Percentiles rank a stretch among this genome's conserved stretches.
Conservation (phyloP, 2,797 vertebrate species). For the Lycodopsis pacificus region DNA sequence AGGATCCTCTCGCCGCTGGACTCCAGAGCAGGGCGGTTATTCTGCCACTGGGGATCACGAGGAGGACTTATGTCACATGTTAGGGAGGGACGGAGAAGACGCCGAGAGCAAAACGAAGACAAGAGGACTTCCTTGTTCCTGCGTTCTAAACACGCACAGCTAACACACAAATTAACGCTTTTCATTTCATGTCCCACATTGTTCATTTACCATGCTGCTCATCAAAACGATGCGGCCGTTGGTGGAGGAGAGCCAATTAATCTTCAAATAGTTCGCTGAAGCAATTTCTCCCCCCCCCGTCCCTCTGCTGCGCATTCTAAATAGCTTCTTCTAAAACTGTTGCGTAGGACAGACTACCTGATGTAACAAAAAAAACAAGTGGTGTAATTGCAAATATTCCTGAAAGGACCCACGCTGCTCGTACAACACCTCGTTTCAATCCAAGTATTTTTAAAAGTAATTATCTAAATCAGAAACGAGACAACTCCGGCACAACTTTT, state of each 20-base stretch:
- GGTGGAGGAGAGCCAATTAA: not conserved
- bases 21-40: conserved; percentile 86
- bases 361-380: too few species aligned
- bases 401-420: not conserved
- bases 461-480: not conserved
- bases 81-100: too few species aligned
- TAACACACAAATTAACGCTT: not conserved
- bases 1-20: conserved; percentile 89
- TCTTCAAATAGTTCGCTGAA: not conserved
- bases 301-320: not conserved
- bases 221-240: not conserved
- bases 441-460: not conserved
- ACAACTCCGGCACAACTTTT: not conserved
- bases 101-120: too few species aligned
- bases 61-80: not conserved
- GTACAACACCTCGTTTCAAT: not conserved
- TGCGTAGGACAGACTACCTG: too few species aligned
- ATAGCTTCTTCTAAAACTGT: too few species aligned
- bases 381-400: too few species aligned
- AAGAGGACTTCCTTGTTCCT: too few species aligned
- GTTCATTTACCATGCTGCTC: not conserved
- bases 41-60: conserved; percentile 86
- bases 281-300: not conserved
- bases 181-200: not conserved
- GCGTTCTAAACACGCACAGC: not conserved